Evolutionary conservation across 2,888 invertebrate species (phyloP).

Genomic region (Exephanes ischioxanthus): DNA sequence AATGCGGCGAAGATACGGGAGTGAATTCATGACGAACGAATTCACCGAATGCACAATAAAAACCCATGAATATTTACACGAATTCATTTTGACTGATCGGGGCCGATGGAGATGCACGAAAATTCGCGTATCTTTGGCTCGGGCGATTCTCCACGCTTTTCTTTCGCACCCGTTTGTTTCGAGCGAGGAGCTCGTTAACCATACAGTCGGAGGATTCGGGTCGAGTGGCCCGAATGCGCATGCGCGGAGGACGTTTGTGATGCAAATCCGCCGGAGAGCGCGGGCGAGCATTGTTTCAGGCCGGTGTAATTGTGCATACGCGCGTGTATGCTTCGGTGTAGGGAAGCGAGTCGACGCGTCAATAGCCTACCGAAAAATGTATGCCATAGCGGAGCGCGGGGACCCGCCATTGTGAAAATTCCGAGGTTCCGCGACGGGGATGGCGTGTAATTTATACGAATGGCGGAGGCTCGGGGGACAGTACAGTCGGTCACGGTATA

Average conservation of each 20-base stretch:
- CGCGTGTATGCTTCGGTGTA: background rate
- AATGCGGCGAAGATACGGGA: conserved; percentile 25
- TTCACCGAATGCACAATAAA: conserved; percentile 16
- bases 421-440: conserved; percentile 34
- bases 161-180: conserved; percentile 12
- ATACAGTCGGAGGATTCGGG: conserved; percentile 54
- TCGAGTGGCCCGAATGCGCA: conserved; percentile 53
- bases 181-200: conserved; percentile 36
- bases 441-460: conserved; percentile 26
- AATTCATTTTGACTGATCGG: conserved; percentile 40
- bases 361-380: conserved; percentile 53
- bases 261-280: conserved; percentile 52
- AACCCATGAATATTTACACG: conserved; percentile 56
- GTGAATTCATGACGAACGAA: conserved; percentile 12
- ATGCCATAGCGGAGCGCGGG: conserved; percentile 34
- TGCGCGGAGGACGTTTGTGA: conserved; percentile 52
- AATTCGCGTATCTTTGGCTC: conserved; percentile 18
- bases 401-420: conserved; percentile 44
- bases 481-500: background rate
- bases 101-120: conserved; percentile 49
- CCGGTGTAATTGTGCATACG: conserved; percentile 33
- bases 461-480: background rate
- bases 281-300: conserved; percentile 57
- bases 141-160: conserved; percentile 41
- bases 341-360: conserved; percentile 35